Evolutionary conservation across 2,888 invertebrate species (phyloP).

Genomic region (Pseudococcus jackbeardsleyi): DNA sequence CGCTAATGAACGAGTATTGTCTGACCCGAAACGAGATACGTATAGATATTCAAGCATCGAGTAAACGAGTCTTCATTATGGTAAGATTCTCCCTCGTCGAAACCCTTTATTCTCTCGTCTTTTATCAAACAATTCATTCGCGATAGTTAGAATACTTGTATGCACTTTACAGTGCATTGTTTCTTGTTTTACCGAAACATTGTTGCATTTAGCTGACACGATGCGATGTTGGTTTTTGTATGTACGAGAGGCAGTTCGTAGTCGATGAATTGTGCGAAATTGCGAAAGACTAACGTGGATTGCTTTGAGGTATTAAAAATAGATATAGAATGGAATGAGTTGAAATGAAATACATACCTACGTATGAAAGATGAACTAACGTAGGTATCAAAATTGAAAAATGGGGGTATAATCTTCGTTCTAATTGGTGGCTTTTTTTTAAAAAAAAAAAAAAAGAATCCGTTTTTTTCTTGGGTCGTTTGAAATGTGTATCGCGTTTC

Average conservation of each 20-base stretch:
- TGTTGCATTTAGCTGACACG: constrained; percentile 38
- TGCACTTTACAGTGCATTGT: constrained; percentile 19
- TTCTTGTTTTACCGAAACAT: neutral
- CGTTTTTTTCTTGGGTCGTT: too few species aligned
- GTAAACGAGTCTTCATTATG: constrained; percentile 21
- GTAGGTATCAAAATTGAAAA: neutral
- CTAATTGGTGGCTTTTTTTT: too few species aligned
- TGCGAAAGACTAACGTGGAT: neutral
- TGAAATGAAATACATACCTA: neutral
- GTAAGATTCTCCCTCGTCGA: constrained; percentile 3
- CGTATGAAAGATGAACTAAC: neutral
- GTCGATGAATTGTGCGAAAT: neutral
- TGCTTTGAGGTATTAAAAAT: constrained; percentile 32
- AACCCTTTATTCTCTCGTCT: constrained; percentile 13
- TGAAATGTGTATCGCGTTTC: neutral
- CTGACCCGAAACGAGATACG: neutral
- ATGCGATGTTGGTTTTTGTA: neutral
- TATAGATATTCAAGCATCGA: constrained; percentile 34
- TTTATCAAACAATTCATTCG: constrained; percentile 44
- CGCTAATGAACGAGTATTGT: constrained; percentile 52
- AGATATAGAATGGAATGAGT: neutral
- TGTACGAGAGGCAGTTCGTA: neutral
- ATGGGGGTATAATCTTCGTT: neutral
- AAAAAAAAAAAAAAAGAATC: too few species aligned
- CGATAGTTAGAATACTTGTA: neutral